These are phyloP conservation scores for Aplysia californica DNA, from an alignment of 1,140 invertebrate genomes.

Conservation along the genomic window DNA sequence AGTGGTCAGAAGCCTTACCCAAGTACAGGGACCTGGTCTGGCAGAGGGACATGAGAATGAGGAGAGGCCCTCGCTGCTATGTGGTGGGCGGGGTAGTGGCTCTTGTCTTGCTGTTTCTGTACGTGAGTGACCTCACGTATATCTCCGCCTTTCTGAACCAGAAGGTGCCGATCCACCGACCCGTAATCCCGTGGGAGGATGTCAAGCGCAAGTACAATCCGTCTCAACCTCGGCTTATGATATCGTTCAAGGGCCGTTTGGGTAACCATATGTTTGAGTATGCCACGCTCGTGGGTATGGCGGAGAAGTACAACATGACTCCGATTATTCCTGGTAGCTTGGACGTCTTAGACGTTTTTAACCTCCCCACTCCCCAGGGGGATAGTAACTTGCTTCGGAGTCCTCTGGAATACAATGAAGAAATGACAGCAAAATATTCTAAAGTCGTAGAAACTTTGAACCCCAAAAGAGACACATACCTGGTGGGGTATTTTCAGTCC, in stretches of 20 bases:
- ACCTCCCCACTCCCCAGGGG: slow-evolving; percentile 39
- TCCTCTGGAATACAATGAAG: slow-evolving; percentile 33
- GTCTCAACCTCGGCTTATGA: slow-evolving; percentile 27
- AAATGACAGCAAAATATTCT: slow-evolving; percentile 32
- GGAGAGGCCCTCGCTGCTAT: slow-evolving; percentile 11
- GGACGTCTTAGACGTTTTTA: slow-evolving; percentile 44
- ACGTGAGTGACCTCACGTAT: not conserved
- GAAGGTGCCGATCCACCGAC: slow-evolving; percentile 15
- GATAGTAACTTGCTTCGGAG: slow-evolving; percentile 25
- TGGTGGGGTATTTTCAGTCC: slow-evolving; percentile 52
- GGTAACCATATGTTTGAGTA: slow-evolving; percentile 59
- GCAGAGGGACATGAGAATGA: slow-evolving; percentile 13
- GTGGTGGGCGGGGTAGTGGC: not conserved
- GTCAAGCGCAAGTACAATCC: slow-evolving; percentile 14
- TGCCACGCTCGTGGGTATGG: slow-evolving; percentile 43
- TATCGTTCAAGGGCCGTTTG: slow-evolving; percentile 43
- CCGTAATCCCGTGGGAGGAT: slow-evolving; percentile 16
- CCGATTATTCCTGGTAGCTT: slow-evolving; percentile 40
- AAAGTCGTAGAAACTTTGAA: slow-evolving; percentile 31
- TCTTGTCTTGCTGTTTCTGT: not conserved
- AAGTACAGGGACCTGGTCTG: not conserved
- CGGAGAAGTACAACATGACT: slow-evolving; percentile 44
- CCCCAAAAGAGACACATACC: slow-evolving; percentile 29
- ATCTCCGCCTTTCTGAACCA: not conserved
- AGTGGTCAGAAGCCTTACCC: too few species aligned